phyloP scores from a whole-genome alignment of 2,888 invertebrate species.

The Parthenolecanium corni region DNA sequence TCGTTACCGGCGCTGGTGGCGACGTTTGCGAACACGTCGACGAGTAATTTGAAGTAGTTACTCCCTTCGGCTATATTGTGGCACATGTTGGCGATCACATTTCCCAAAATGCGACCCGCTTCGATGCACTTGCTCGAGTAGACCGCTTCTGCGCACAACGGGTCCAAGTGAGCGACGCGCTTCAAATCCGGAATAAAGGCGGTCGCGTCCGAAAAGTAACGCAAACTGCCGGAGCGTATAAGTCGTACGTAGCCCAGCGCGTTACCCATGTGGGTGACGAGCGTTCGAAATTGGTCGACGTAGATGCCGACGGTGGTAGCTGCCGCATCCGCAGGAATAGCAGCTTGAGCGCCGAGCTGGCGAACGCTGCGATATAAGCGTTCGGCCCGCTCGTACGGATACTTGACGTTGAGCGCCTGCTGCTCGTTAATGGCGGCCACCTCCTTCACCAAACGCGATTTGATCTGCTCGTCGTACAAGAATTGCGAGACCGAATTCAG shows the following conservation, averaged over 20 bases:
- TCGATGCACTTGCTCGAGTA: conserved; percentile 50
- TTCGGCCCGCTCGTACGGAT: conserved; percentile 81
- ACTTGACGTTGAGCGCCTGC: conserved; percentile 52
- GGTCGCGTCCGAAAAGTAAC: conserved; percentile 82
- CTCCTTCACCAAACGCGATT: conserved; percentile 84
- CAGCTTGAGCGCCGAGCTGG: conserved; percentile 66
- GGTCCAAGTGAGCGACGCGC: conserved; percentile 50
- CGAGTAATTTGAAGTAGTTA: conserved; percentile 77
- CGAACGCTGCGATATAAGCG: conserved; percentile 85
- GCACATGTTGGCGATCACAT: conserved; percentile 63
- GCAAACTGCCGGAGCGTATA: conserved; percentile 83
- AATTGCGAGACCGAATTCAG: conserved; percentile 93
- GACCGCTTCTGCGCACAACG: conserved; percentile 48
- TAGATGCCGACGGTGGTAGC: conserved; percentile 40
- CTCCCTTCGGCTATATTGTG: conserved; percentile 77
- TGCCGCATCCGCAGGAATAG: conserved; percentile 52
- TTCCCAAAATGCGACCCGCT: conserved; percentile 61
- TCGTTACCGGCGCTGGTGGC: conserved; percentile 50
- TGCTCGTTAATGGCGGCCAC: conserved; percentile 64
- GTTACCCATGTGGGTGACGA: conserved; percentile 87
- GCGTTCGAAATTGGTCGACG: conserved; percentile 80
- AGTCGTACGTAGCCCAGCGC: conserved; percentile 92
- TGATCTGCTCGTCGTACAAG: conserved; percentile 94
- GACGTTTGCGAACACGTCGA: conserved; percentile 64
- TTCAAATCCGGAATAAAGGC: conserved; percentile 76